A percentile compares a stretch with the other conserved stretches of the same genome.
phyloP scores from a whole-genome alignment of 2,113 vertebrate species.

The Panurus biarmicus region DNA sequence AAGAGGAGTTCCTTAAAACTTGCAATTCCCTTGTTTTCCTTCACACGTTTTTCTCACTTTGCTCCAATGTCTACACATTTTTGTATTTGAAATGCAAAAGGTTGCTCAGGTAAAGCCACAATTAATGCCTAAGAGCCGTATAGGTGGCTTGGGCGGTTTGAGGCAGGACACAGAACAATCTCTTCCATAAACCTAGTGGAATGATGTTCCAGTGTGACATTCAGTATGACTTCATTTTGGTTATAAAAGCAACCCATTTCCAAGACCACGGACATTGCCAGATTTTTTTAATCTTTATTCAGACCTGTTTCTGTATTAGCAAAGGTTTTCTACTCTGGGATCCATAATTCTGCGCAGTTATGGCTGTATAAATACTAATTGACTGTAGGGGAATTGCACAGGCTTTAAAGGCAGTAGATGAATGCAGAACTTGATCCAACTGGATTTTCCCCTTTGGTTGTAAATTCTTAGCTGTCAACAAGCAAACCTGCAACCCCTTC shows the following conservation, averaged over 20 bases:
- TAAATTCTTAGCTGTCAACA: neutral
- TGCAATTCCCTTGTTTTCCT: neutral
- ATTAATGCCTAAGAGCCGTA: neutral
- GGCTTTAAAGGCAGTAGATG: neutral
- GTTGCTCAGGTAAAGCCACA: neutral
- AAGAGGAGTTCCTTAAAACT: neutral
- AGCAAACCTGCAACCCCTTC: neutral
- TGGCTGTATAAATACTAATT: neutral
- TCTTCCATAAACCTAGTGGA: neutral
- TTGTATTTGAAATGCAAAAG: neutral
- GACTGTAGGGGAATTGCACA: neutral
- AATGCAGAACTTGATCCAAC: neutral
- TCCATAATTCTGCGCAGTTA: neutral
- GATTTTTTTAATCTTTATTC: neutral
- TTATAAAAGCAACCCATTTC: neutral
- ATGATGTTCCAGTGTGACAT: neutral
- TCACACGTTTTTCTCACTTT: neutral
- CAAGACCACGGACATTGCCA: neutral
- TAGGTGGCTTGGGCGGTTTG: neutral
- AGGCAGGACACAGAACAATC: neutral
- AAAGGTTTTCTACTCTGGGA: neutral
- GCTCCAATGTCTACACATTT: neutral
- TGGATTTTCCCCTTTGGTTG: neutral
- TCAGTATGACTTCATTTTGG: conserved; percentile 11
- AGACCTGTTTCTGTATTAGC: neutral